Base-by-base conservation (phyloP, 2,113 vertebrate genomes). In the Phocoena sinus region DNA sequence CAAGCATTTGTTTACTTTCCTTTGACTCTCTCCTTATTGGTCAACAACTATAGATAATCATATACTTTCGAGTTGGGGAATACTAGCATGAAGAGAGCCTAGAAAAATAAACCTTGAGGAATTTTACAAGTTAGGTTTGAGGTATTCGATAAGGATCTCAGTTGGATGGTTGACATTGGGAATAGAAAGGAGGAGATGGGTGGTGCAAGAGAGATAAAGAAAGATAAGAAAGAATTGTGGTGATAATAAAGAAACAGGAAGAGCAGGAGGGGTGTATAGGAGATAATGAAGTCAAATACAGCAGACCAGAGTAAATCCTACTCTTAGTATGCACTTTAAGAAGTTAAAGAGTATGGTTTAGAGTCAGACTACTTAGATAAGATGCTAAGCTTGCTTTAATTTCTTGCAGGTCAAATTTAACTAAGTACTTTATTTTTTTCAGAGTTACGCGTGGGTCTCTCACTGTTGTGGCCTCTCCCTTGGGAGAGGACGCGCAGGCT, bases 341-440 rank as follows among this genome's bases (percentile, higher is more conserved):
- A 74, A 82, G 82, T 81, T 58, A 36, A 67, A 89, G 67, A 50
- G 9, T 36, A 6, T 82, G 26, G 56, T 71, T 82, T 26, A 71
- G 67, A 80, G 25, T 82, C 36, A n/a, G 25, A 38, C 26, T 89
- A 23, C n/a, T 86, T 88, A 84, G 56, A 68, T 85, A 58, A 86
- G 47, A 77, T 89, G 38, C 73, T 91, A 65, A 84, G 6, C 36
- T 92, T 85, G 36, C 86, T 88, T 91, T 41, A 28, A 4, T 93
- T 93, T 82, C 44, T 60, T 56, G 10, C 28, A 10, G 28, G 25
- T 89, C 68, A 92, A 92, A 53, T 70, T 68, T 94, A 93, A 11
- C 60, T 60, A 63, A 60, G 18, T 73, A 28, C 31, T 82, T 70
- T 70, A 47, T 47, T 47, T 10, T 10, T 47, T 47, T 47, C 10